Conservation (phyloP, 2,113 vertebrate species). For the Clarias macrocephalus region DNA sequence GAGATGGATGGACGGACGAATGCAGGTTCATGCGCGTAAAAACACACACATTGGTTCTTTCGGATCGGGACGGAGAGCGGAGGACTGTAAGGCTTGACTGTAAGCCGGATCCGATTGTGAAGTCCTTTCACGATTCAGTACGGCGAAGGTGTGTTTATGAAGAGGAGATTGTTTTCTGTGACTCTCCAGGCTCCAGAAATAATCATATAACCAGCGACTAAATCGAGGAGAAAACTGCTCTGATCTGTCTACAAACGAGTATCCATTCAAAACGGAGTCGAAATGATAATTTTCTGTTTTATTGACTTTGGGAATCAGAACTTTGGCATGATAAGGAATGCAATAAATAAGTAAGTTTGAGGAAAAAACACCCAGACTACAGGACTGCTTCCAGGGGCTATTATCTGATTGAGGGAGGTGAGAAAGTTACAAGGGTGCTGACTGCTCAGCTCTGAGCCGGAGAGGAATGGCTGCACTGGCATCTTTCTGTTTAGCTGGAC, state of each 20-base stretch:
- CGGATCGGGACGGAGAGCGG: conserved; percentile 8
- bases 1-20: no score
- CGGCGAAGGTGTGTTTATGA: conserved; percentile 5
- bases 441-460: conserved; percentile 13
- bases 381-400: conserved; percentile 26
- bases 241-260: not conserved
- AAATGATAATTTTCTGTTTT: conserved; percentile 10
- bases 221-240: not conserved
- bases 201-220: conserved; percentile 17
- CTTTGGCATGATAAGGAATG: conserved; percentile 21
- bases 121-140: conserved; percentile 1
- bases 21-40: not conserved
- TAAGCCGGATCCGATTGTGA: conserved; percentile 45
- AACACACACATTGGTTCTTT: not conserved
- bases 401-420: conserved; percentile 36
- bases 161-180: conserved; percentile 5
- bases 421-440: conserved; percentile 35
- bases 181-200: not conserved
- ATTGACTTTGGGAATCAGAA: conserved; percentile 18
- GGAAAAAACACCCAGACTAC: conserved; percentile 11
- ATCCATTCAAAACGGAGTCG: not conserved
- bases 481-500: conserved; percentile 34
- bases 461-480: conserved; percentile 37
- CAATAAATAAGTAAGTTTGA: not conserved
- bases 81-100: not conserved